Evolutionary conservation across 2,113 vertebrate genomes (phyloP).

Genomic region (Tragelaphus buxtoni): DNA sequence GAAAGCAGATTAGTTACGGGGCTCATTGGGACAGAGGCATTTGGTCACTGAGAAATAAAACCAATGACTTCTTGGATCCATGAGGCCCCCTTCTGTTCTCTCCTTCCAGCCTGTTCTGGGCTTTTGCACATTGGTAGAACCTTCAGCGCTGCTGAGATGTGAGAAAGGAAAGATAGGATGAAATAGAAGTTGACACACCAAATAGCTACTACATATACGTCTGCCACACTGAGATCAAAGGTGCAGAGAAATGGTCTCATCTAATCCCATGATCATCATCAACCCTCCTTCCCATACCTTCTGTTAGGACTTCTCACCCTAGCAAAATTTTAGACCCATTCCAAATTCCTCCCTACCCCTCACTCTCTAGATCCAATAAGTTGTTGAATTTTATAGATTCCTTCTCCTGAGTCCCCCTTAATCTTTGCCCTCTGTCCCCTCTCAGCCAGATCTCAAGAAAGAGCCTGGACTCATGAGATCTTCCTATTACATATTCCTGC

Average conservation of each 20-base stretch:
- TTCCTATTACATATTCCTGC: background rate
- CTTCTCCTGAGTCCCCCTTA: background rate
- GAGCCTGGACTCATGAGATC: background rate
- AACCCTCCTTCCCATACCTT: background rate
- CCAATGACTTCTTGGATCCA: background rate
- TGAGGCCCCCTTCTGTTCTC: background rate
- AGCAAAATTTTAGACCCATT: background rate
- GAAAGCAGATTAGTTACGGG: background rate
- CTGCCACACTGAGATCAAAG: background rate
- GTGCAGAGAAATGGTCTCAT: background rate
- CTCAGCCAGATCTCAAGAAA: background rate
- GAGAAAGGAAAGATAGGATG: background rate
- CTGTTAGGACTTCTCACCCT: background rate
- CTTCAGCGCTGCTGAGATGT: background rate
- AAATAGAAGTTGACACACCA: background rate
- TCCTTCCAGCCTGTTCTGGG: background rate
- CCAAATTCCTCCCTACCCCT: background rate
- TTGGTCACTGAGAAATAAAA: background rate
- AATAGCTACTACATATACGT: background rate
- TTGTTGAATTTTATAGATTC: background rate
- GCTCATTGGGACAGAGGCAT: slow-evolving; percentile 1
- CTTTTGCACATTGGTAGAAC: background rate
- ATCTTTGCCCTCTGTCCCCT: background rate
- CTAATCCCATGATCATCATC: too few species aligned
- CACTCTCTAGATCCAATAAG: background rate